These are phyloP conservation scores for Oxycera nigricornis DNA, from an alignment of 2,888 invertebrate genomes.

Conservation along the genomic window DNA sequence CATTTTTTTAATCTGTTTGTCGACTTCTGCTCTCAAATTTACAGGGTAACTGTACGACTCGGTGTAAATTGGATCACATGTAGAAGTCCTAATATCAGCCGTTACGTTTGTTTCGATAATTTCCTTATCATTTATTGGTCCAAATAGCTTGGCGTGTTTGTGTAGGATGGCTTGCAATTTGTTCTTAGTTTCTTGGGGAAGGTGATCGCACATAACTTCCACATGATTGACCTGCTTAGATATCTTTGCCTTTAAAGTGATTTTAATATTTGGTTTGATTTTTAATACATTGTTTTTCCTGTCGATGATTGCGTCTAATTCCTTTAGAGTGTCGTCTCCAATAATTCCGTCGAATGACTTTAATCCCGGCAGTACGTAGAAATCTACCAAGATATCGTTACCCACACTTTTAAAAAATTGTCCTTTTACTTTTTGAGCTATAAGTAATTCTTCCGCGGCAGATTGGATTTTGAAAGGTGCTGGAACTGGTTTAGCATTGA, in stretches of 20 bases:
- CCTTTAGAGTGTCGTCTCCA: slow-evolving; percentile 40
- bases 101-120: slow-evolving; percentile 46
- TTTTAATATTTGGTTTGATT: slow-evolving; percentile 17
- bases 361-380: slow-evolving; percentile 43
- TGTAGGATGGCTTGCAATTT: too few species aligned
- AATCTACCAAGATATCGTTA: slow-evolving; percentile 27
- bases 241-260: background rate
- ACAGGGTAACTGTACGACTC: slow-evolving; percentile 54
- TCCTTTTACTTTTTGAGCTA: background rate
- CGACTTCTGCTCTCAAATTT: slow-evolving; percentile 53
- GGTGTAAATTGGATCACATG: slow-evolving; percentile 51
- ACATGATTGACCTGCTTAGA: background rate
- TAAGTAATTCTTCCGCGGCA: background rate
- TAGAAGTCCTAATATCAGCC: slow-evolving; percentile 54
- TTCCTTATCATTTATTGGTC: slow-evolving; percentile 40
- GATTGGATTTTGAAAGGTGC: background rate
- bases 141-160: slow-evolving; percentile 40
- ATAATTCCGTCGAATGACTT: slow-evolving; percentile 41
- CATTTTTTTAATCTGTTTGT: slow-evolving; percentile 54
- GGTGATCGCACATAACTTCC: background rate
- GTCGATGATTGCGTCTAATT: slow-evolving; percentile 46
- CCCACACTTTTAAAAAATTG: slow-evolving; percentile 37
- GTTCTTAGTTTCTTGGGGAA: background rate
- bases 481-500: background rate
- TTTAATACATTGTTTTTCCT: slow-evolving; percentile 41